Conservation (phyloP, 2,888 invertebrate species). For the Eledona agricola region DNA sequence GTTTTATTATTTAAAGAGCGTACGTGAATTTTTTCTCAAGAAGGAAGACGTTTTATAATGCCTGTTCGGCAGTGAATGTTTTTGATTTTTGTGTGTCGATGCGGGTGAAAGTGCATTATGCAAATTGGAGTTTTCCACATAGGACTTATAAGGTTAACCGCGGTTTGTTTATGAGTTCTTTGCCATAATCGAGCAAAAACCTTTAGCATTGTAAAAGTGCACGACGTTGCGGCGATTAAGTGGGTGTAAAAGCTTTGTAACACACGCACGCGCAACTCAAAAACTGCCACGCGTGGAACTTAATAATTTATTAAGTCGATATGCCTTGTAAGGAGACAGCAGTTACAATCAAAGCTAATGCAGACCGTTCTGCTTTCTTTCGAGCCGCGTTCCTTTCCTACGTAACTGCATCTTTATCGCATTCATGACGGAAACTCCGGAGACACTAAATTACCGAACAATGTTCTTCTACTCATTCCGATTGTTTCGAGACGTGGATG, state of each 20-base stretch:
- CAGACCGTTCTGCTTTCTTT: constrained; percentile 43
- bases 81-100: too few species aligned
- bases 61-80: too few species aligned
- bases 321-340: constrained; percentile 50
- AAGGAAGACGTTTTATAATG: too few species aligned
- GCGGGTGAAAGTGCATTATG: too few species aligned
- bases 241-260: constrained; percentile 44
- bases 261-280: constrained; percentile 46
- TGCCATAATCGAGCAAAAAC: too few species aligned
- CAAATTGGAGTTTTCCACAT: too few species aligned
- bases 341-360: constrained; percentile 49
- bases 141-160: too few species aligned
- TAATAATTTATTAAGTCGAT: constrained; percentile 53
- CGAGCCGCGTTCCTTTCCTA: constrained; percentile 39
- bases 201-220: too few species aligned
- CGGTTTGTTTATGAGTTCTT: too few species aligned
- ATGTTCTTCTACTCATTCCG: constrained; percentile 20
- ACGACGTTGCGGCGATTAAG: constrained; percentile 38
- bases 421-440: constrained; percentile 37
- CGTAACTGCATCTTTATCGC: constrained; percentile 38
- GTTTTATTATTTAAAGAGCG: too few species aligned
- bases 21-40: too few species aligned
- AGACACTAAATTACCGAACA: constrained; percentile 37
- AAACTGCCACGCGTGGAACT: constrained; percentile 51
- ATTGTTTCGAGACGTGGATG: constrained; percentile 19